Base-by-base conservation (phyloP, 2,797 vertebrate species). In the Clarias laeviceps region DNA sequence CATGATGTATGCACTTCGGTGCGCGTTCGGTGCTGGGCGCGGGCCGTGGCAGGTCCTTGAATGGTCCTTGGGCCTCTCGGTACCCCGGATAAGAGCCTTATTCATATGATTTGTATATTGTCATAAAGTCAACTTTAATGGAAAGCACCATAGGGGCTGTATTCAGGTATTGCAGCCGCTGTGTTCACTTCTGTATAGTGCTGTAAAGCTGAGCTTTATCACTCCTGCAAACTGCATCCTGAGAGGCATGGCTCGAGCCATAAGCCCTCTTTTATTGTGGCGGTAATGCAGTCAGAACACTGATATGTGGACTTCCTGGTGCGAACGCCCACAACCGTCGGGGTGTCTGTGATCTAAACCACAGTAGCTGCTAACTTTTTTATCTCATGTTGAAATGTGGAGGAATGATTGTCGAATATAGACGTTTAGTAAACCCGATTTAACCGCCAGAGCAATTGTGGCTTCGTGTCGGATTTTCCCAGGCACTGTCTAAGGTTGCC, bases 21-120 rank as follows among this genome's bases (percentile, higher is more conserved):
- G 80, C 70, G 85, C 57, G 82, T 78, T 87, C 86, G 87, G 88
- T 81, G 91, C 65, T 90, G 92, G 87, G 82, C 83, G 91, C 90
- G 90, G 89, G 92, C 91, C 91, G 91, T 88, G 86, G 62, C 69
- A 82, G 92, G 91, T 90, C 92, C 92, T 93, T 90, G 88, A 92
- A 91, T 24, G 84, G 82, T 91, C 88, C 87, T 88, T 20, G 72
- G 87, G 88, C 89, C 90, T 14, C 87, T 93, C 94, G 87, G 93
- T 93, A 88, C 90, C 91, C 91, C 64, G 20, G 37, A 32, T 82
- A 68, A 3, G 68, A 81, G 84, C 79, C 78, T 70, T 29, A 50
- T 82, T 77, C 85, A 83, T 70, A 79, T 64, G 81, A 70, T 86
- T 68, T 79, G 76, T 72, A 83, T 68, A 86, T 83, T 61, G 27